phyloP scores from a whole-genome alignment of 1,140 invertebrate species.

The Drosophila burlai region DNA sequence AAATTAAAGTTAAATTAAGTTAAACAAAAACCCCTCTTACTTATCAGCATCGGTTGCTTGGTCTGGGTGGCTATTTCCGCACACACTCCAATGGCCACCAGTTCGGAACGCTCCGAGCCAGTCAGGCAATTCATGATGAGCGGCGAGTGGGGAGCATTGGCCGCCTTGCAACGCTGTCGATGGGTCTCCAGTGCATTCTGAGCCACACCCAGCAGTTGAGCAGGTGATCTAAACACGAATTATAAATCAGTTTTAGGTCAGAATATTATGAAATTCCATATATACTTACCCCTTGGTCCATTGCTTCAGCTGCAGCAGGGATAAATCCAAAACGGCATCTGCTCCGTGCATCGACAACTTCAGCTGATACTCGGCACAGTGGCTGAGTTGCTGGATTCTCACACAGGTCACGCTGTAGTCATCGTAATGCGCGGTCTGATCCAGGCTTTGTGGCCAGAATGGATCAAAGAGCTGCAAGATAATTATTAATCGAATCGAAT shows the following conservation, averaged over 20 bases:
- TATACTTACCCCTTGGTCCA: conserved; percentile 80
- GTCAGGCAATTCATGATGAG: conserved; percentile 81
- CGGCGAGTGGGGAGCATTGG: conserved; percentile 64
- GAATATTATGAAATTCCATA: fast-evolving
- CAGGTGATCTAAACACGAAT: conserved; percentile 53
- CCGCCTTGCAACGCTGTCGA: conserved; percentile 64
- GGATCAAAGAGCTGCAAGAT: conserved; percentile 77
- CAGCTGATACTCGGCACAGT: conserved; percentile 75
- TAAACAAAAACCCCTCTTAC: conserved; percentile 34
- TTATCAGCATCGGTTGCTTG: conserved; percentile 78
- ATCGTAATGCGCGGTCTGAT: conserved; percentile 74
- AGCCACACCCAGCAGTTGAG: conserved; percentile 76
- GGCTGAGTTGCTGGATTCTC: conserved; percentile 72
- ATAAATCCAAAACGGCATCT: conserved; percentile 74
- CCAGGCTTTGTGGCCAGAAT: conserved; percentile 74
- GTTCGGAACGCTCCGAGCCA: conserved; percentile 80
- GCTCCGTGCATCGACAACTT: conserved; percentile 80
- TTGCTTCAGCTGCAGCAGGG: conserved; percentile 79
- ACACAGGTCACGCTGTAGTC: conserved; percentile 78
- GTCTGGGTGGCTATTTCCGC: conserved; percentile 74
- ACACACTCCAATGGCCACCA: conserved; percentile 76
- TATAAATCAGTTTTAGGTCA: neutral
- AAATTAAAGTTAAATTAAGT: too few species aligned
- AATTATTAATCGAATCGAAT: too few species aligned
- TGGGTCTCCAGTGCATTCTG: conserved; percentile 79